Evolutionary conservation across 2,797 vertebrate genomes (phyloP).

Genomic region (Urocyon cinereoargenteus): DNA sequence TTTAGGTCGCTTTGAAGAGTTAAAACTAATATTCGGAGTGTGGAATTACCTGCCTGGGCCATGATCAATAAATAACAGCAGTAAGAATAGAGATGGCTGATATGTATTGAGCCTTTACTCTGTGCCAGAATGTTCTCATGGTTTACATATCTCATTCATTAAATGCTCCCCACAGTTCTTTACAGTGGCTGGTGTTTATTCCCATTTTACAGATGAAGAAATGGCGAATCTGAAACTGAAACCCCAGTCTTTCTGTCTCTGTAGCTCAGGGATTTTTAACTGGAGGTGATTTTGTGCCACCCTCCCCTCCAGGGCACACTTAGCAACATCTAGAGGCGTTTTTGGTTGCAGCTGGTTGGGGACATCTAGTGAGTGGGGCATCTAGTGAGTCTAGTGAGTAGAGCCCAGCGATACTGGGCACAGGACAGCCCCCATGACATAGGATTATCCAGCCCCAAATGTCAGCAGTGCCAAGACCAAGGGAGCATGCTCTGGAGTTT

Average conservation of each 20-base stretch:
- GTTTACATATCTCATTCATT: neutral
- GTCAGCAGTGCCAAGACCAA: neutral
- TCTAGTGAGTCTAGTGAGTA: no score
- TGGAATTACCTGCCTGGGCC: neutral
- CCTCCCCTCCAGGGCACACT: no score
- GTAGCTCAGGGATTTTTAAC: neutral
- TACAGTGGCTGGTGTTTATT: neutral
- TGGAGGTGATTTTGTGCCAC: neutral
- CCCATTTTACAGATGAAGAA: neutral
- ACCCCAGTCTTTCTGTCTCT: neutral
- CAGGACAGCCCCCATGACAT: neutral
- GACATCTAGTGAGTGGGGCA: no score
- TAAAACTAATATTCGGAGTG: neutral
- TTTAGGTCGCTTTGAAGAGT: neutral
- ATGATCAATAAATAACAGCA: neutral
- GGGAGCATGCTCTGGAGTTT: neutral
- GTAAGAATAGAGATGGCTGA: accelerated
- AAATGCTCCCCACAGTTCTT: neutral
- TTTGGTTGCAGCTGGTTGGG: neutral
- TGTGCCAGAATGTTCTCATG: neutral
- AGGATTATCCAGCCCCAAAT: neutral
- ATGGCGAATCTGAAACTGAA: neutral
- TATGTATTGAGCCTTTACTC: neutral
- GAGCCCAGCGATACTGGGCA: no score
- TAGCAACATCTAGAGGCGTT: neutral